These are phyloP conservation scores for Heterotis niloticus DNA, from an alignment of 2,113 vertebrate genomes.

Conservation along the genomic window DNA sequence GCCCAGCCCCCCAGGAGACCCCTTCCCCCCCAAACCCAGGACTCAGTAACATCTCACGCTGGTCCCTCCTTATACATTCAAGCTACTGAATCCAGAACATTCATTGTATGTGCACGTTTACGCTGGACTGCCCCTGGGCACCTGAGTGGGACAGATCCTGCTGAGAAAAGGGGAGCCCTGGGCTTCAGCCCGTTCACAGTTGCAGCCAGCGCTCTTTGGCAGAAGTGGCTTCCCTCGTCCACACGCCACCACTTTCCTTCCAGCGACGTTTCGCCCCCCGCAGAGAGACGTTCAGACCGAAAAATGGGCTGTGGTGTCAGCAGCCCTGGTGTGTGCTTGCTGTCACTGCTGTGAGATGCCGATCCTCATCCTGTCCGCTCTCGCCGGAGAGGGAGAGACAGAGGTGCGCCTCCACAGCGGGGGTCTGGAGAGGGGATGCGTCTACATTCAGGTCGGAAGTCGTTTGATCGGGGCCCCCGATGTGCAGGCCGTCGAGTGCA, in stretches of 20 bases:
- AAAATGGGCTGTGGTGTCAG: not conserved
- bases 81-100: constrained; percentile 23
- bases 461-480: constrained; percentile 32
- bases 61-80: constrained; percentile 25
- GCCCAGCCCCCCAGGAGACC: not conserved
- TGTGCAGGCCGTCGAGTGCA: constrained; percentile 51
- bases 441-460: constrained; percentile 45
- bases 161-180: not conserved
- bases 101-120: not conserved
- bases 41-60: constrained; percentile 25
- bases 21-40: constrained; percentile 20
- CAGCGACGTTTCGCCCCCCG: not conserved
- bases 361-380: not conserved
- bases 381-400: not conserved
- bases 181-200: constrained; percentile 10
- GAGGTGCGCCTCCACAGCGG: not conserved
- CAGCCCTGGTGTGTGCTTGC: not conserved
- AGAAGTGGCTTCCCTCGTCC: constrained; percentile 10
- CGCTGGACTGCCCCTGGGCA: constrained; percentile 1
- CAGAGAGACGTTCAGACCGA: not conserved
- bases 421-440: not conserved
- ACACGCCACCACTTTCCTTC: not conserved
- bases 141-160: not conserved
- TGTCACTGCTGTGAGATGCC: not conserved
- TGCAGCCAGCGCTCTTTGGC: constrained; percentile 33